Evolutionary conservation across 2,888 invertebrate species (phyloP).

Genomic region (Lamellibrachia columna): DNA sequence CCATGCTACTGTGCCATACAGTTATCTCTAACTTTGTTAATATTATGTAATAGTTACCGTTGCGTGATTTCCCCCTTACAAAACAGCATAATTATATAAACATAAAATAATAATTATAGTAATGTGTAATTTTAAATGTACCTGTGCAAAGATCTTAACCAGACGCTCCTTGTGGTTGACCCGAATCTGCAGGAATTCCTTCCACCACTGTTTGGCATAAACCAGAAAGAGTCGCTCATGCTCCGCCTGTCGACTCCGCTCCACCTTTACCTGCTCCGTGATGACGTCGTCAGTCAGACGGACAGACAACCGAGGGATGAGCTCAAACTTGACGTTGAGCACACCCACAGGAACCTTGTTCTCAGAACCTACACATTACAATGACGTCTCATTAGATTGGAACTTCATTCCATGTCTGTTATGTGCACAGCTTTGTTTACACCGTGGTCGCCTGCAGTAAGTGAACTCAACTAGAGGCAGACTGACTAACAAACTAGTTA

Average conservation of each 20-base stretch:
- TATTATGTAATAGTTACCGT: no score
- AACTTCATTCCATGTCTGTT: no score
- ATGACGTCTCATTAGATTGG: not conserved
- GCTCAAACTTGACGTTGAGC: conserved; percentile 60
- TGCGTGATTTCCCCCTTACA: no score
- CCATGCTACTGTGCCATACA: no score
- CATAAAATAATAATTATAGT: not conserved
- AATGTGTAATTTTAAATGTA: conserved; percentile 34
- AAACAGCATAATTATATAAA: no score
- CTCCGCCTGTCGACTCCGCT: conserved; percentile 60
- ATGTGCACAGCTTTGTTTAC: conserved; percentile 52
- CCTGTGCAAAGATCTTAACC: conserved; percentile 67
- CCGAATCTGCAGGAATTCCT: conserved; percentile 64
- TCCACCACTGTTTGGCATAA: conserved; percentile 67
- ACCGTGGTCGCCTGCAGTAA: no score
- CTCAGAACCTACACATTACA: conserved; percentile 53
- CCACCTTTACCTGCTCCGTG: conserved; percentile 56
- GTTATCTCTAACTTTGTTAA: no score
- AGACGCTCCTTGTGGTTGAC: conserved; percentile 57
- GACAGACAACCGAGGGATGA: conserved; percentile 56
- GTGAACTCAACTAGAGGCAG: no score
- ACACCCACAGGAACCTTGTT: conserved; percentile 61
- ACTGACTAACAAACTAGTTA: no score
- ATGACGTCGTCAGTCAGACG: conserved; percentile 54
- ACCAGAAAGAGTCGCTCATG: conserved; percentile 64